Evolutionary conservation across 2,113 vertebrate genomes (phyloP).

Genomic region (Mixornis gularis): DNA sequence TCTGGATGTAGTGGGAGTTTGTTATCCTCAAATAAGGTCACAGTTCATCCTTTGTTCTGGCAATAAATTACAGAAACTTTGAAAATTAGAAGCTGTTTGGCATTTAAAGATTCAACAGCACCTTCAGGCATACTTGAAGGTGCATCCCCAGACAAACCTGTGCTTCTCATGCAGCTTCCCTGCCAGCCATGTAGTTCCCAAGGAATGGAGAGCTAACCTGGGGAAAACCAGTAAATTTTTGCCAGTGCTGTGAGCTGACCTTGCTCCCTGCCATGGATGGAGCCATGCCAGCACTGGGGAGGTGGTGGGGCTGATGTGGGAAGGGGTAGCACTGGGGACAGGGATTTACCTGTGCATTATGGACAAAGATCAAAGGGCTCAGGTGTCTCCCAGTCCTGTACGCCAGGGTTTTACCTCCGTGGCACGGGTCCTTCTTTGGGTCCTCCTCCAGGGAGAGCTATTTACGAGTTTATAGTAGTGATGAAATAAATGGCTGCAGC

Average conservation of each 20-base stretch:
- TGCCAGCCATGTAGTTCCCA: not conserved
- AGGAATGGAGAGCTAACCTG: not conserved
- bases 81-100: not conserved
- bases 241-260: not conserved
- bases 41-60: not conserved
- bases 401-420: not conserved
- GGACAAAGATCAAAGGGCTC: not conserved
- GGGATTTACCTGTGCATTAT: not conserved
- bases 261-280: not conserved
- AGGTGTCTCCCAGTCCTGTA: accelerated
- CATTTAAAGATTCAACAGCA: not conserved
- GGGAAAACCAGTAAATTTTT: not conserved
- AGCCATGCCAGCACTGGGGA: not conserved
- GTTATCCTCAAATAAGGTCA: not conserved
- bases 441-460: not conserved
- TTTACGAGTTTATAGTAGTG: not conserved
- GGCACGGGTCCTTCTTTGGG: not conserved
- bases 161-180: not conserved
- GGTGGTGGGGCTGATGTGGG: not conserved
- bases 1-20: not conserved
- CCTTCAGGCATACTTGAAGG: not conserved
- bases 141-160: not conserved
- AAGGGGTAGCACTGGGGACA: accelerated
- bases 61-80: not conserved
- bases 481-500: not conserved